Evolutionary conservation across 2,113 vertebrate species (phyloP), one percentile per base, ranked within the genome.

Genomic region (Epinephelus fuscoguttatus): DNA sequence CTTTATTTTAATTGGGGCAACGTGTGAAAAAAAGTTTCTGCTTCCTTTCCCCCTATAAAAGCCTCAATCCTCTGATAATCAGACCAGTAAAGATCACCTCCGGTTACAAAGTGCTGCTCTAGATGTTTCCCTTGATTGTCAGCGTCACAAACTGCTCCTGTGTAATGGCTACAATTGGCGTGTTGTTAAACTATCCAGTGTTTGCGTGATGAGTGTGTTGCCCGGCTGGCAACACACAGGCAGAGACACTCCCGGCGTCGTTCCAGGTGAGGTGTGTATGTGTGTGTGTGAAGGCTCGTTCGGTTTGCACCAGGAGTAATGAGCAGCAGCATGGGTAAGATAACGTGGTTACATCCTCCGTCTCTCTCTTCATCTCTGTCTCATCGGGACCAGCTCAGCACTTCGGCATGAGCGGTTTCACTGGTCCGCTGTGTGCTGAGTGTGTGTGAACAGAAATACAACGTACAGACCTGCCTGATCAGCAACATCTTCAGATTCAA

Each of bases 221-320:
- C 57, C 60, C 61, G 67, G 52, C 21, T 76, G n/a, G 25, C 49
- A 25, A 47, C 19, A 67, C 56, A 37, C 73, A 50, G 57, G 69
- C 52, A 68, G 52, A 63, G 49, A 75, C 50, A 78, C 81, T 75
- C 66, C 78, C 59, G 18, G 64, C 76, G 70, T 83, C 8, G 13
- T 23, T 81, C 56, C 63, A 25, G 67, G 69, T 84, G 56, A 71
- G 56, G 81, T 84, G 79, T 75, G 82, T 71, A 14, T 86, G 42
- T 80, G 55, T 78, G 49, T 75, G 72, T 55, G 59, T 56, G 77
- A 93, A 91, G 89, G 91, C 91, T 90, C 27, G 85, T 79, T 87
- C 49, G 86, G 90, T 92, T 88, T 91, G 92, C 88, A 89, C 84
- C 91, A 86, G 57, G 76, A 82, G 70, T 77, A 87, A 91, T 86